These are phyloP conservation scores for Luperina testacea DNA, from an alignment of 2,888 invertebrate species.

Conservation along the genomic window DNA sequence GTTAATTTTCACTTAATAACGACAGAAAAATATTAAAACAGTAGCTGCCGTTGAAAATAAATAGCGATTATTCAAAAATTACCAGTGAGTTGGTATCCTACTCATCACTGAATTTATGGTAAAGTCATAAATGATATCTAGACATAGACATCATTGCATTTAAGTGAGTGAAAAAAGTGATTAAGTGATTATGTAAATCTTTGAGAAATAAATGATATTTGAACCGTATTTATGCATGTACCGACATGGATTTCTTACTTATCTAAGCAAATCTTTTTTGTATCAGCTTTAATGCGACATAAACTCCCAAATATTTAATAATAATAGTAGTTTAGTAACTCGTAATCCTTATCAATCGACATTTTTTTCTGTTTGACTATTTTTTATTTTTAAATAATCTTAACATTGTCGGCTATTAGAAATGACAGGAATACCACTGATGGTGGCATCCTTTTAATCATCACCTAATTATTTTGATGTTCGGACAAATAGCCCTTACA, in stretches of 20 bases:
- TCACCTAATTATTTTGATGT: not conserved
- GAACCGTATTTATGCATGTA: too few species aligned
- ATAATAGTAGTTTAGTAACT: not conserved
- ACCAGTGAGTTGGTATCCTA: not conserved
- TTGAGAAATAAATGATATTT: too few species aligned
- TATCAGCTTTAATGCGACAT: conserved; percentile 10
- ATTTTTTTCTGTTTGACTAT: not conserved
- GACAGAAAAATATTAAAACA: not conserved
- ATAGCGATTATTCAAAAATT: not conserved
- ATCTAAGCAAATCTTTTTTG: conserved; percentile 5
- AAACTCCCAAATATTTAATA: not conserved
- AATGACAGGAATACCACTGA: not conserved
- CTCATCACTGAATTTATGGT: not conserved
- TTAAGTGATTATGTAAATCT: too few species aligned
- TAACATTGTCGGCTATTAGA: not conserved
- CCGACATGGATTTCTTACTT: not conserved
- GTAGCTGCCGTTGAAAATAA: not conserved
- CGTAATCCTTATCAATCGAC: not conserved
- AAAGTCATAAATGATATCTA: not conserved
- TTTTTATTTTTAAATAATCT: not conserved
- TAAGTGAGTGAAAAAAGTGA: too few species aligned
- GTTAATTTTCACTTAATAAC: not conserved
- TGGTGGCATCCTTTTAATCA: not conserved
- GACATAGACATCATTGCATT: conserved; percentile 1
- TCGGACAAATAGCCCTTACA: not conserved